Evolutionary conservation across 2,113 vertebrate genomes (phyloP), one percentile per base, ranked within the genome.

Genomic region (Rhizomys pruinosus): DNA sequence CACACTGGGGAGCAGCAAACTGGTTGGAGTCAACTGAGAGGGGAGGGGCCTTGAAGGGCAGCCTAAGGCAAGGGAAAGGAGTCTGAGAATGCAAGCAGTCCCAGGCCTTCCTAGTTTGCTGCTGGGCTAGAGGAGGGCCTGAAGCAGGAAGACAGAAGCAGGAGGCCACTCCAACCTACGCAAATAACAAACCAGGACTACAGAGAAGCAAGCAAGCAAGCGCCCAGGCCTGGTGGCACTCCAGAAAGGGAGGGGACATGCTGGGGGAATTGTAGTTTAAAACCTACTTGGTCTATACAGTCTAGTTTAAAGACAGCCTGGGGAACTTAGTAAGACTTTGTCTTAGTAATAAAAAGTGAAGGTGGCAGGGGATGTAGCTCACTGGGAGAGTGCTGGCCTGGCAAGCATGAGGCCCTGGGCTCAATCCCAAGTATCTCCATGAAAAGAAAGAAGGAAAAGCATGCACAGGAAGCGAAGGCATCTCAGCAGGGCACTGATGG

Each of bases 41-140:
- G 44, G 77, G 34, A 92, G 47, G 27, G 23, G 57, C 57, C 81
- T 3, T 3, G 44, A n/a, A 17, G 4, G 72, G 47, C 77, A 44
- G 16, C 0, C 39, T 10, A 25, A 19, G 27, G 29, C 6, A 13
- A 0, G 39, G 74, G 44, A 59, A 44, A 19, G 27, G 0, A n/a
- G 11, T 20, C 89, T 42, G 25, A 9, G 74, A 32, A 37, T 44
- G 23, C n/a, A 42, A 2, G 2, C 1, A 1, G 2, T 8, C 44
- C 27, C 2, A 86, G 78, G 90, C 12, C 13, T 37, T 74, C 9
- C 9, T 16, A 5, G 47, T 52, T 52, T 4, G 79, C 10, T 9
- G 1, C 86, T 2, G 34, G n/a, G 42, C 59, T 32, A 25, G 37
- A n/a, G 16, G 78, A 39, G 32, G n/a, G 27, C 15, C 32, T 15